Evolutionary conservation across 1,140 invertebrate species (phyloP).

Genomic region (Eciton burchellii): DNA sequence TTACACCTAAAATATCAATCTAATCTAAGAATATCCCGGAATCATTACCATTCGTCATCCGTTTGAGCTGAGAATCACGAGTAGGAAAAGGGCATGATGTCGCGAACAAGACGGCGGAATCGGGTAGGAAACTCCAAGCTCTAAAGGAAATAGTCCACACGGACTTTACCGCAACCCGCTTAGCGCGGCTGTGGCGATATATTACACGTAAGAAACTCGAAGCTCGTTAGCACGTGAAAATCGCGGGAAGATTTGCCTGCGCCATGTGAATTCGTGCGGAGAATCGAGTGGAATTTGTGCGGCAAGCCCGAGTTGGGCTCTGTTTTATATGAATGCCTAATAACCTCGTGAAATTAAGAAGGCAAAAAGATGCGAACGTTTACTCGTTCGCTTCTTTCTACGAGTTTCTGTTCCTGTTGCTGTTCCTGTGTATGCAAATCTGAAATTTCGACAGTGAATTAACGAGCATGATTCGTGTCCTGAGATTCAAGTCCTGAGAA

Average conservation of each 20-base stretch:
- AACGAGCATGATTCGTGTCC: no score
- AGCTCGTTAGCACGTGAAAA: slow-evolving; percentile 71
- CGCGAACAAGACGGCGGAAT: slow-evolving; percentile 21
- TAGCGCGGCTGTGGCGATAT: slow-evolving; percentile 50
- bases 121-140: slow-evolving; percentile 25
- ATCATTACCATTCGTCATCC: neutral
- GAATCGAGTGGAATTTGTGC: slow-evolving; percentile 34
- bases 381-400: neutral
- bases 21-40: no score
- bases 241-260: slow-evolving; percentile 57
- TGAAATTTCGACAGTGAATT: no score
- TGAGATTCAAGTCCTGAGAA: no score
- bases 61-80: neutral
- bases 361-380: neutral
- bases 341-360: neutral
- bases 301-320: slow-evolving; percentile 36
- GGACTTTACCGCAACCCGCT: slow-evolving; percentile 68
- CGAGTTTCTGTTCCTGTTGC: no score
- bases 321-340: neutral
- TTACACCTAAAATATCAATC: no score
- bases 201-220: slow-evolving; percentile 55
- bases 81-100: neutral
- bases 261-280: slow-evolving; percentile 17
- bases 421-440: no score
- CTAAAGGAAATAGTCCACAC: slow-evolving; percentile 68